Evolutionary conservation across 2,888 invertebrate species (phyloP), one percentile per base, ranked within the genome.

Genomic region (Ophion costatus): DNA sequence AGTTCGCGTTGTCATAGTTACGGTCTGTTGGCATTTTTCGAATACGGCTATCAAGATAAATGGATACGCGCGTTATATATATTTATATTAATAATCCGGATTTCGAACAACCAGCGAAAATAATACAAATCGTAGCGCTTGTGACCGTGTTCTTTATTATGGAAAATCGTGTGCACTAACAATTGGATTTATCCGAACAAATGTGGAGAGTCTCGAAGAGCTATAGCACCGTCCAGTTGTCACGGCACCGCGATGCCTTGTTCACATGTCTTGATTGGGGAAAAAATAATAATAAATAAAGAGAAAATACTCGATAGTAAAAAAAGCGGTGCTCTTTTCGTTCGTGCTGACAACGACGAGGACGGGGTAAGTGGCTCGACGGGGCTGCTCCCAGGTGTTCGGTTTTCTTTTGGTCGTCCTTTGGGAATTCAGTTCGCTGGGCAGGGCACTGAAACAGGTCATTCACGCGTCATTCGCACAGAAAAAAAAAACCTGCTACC

Each of bases 171-270:
- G 20, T 6, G n/a, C 3, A 17, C 10, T 59, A 69, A 66, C 42
- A 75, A 61, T 24, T 66, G 9, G 3, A 59, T 61, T n/a, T 56
- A 24, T n/a, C 20, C 56, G 10, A 51, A 81, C 29, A 71, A 24
- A 83, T 81, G 33, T 70, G 76, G 33, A 82, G 75, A 79, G 75
- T 84, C 61, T 79, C 63, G 64, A n/a, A 56, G 79, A 71, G 71
- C 75, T 56, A n/a, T 17, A 29, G 29, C 61, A 71, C 69, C 84
- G 71, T 79, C 78, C 82, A 66, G 81, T 84, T 84, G 84, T 71
- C 79, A 84, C 66, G 84, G 74, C 81, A 84, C 84, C 84, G 84
- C 84, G 82, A 75, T 82, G 84, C 66, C 84, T 84, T 84, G 84
- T 84, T 84, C 82, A 84, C 84, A 24, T 85, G 85, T 63, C 82